Conservation (phyloP, 2,888 invertebrate species). For the Ochlodes sylvanus region DNA sequence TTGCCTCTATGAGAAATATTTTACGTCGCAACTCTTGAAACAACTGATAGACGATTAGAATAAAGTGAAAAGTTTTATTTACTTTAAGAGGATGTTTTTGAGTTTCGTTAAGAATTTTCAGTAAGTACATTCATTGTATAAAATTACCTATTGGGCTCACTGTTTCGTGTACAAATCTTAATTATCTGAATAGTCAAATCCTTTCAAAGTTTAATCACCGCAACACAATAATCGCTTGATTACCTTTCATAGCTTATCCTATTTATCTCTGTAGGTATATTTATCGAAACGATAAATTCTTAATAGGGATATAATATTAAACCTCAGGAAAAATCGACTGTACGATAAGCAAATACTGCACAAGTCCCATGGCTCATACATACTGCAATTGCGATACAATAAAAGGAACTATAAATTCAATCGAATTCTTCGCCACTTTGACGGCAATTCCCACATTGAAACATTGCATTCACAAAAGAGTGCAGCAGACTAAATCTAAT, state of each 20-base stretch:
- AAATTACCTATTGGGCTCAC: constrained; percentile 15
- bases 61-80: constrained; percentile 39
- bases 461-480: constrained; percentile 63
- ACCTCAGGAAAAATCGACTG: constrained; percentile 43
- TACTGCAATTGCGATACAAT: constrained; percentile 52
- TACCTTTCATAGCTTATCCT: too few relatives aligned
- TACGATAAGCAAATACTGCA: constrained; percentile 42
- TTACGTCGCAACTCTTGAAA: constrained; percentile 36
- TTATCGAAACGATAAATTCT: too few relatives aligned
- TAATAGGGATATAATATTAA: background rate
- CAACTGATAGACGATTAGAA: constrained; percentile 38
- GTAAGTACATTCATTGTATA: constrained; percentile 26
- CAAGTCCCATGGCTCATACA: constrained; percentile 41
- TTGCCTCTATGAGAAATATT: constrained; percentile 39
- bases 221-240: too few relatives aligned
- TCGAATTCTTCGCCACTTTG: constrained; percentile 67
- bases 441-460: constrained; percentile 59
- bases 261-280: too few relatives aligned
- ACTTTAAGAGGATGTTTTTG: constrained; percentile 24
- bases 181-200: too few relatives aligned
- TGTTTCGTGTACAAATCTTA: background rate
- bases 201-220: too few relatives aligned
- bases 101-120: constrained; percentile 31
- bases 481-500: constrained; percentile 73
- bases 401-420: constrained; percentile 66